phyloP scores from a whole-genome alignment of 2,113 vertebrate species.

The Stictonetta naevosa region DNA sequence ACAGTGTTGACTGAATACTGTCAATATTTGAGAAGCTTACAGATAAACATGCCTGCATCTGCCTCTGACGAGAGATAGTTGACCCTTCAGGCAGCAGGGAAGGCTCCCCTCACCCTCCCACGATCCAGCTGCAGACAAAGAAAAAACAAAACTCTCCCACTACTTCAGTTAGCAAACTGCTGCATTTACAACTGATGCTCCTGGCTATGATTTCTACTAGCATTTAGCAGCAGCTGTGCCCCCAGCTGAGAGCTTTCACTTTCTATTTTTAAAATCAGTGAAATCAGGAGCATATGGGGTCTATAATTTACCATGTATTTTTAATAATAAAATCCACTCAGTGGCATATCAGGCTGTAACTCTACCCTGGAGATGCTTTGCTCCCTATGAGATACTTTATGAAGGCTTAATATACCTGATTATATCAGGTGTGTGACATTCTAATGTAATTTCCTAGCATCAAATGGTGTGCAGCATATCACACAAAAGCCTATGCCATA shows the following conservation, averaged over 20 bases:
- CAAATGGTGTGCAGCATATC: background rate
- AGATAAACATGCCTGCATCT: background rate
- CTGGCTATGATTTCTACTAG: conserved; percentile 52
- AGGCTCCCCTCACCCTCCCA: background rate
- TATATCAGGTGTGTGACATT: background rate
- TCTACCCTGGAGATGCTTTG: conserved; percentile 15
- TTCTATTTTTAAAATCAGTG: conserved; percentile 78
- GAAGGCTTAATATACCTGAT: background rate
- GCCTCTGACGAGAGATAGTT: conserved; percentile 35
- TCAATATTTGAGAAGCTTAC: background rate
- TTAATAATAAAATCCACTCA: conserved; percentile 65
- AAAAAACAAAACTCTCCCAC: conserved; percentile 39
- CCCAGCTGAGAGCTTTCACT: conserved; percentile 73
- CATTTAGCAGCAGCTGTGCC: conserved; percentile 65
- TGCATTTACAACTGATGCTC: conserved; percentile 55
- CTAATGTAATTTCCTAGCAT: background rate
- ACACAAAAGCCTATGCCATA: background rate
- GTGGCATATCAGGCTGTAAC: background rate
- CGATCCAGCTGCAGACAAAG: conserved; percentile 31
- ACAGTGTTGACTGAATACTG: background rate
- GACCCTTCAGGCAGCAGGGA: conserved; percentile 26
- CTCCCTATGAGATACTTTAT: conserved; percentile 3
- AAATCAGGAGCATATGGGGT: conserved; percentile 59
- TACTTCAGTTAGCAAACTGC: background rate
- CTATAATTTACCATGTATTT: conserved; percentile 67